phyloP scores from a whole-genome alignment of 2,888 invertebrate species.

The Petrolisthes cinctipes region DNA sequence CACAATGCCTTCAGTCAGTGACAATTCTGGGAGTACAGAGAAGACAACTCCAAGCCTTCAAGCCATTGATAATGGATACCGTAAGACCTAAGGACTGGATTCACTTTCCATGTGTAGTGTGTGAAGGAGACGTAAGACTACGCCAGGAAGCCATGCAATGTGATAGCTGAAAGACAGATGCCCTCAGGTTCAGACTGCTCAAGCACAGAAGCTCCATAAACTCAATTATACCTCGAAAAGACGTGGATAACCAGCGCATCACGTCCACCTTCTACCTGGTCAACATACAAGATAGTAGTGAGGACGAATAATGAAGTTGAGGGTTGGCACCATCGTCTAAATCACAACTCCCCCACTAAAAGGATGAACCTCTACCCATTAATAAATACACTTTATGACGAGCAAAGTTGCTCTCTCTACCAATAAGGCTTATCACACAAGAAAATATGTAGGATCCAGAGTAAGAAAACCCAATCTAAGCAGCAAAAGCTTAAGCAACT shows the following conservation, averaged over 20 bases:
- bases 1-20: slow-evolving; percentile 14
- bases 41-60: too few species aligned
- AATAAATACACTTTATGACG: slow-evolving; percentile 21
- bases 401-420: slow-evolving; percentile 21
- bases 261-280: slow-evolving; percentile 26
- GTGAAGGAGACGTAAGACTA: too few species aligned
- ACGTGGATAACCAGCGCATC: slow-evolving; percentile 36
- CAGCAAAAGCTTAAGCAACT: too few species aligned
- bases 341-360: slow-evolving; percentile 26
- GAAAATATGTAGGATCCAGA: slow-evolving; percentile 24
- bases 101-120: too few species aligned
- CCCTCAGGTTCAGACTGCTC: slow-evolving; percentile 25
- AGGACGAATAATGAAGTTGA: slow-evolving; percentile 28
- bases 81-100: too few species aligned
- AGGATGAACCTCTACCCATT: slow-evolving; percentile 23
- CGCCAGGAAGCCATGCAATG: too few species aligned
- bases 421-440: slow-evolving; percentile 18
- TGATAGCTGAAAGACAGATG: slow-evolving; percentile 32
- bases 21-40: slow-evolving; percentile 18
- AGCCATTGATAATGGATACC: too few species aligned
- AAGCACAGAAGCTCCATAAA: slow-evolving; percentile 30
- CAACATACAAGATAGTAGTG: slow-evolving; percentile 27
- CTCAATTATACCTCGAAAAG: slow-evolving; percentile 28
- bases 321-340: slow-evolving; percentile 25
- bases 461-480: too few species aligned